These are phyloP conservation scores for Ophiothrix spiculata DNA, from an alignment of 35 echinoderm and acorn worm genomes.

Conservation along the genomic window DNA sequence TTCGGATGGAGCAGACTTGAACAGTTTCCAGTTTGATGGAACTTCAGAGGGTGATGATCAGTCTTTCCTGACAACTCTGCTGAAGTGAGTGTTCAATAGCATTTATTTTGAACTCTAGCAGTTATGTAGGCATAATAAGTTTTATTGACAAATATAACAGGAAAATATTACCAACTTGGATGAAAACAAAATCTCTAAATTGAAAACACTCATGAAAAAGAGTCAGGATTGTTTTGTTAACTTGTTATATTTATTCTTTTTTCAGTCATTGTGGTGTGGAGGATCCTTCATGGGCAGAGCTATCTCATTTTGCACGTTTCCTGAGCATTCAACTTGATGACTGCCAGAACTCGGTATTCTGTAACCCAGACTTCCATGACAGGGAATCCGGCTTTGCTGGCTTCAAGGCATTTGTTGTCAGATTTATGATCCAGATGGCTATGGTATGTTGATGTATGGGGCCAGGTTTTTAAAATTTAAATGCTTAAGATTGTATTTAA, in stretches of 20 bases:
- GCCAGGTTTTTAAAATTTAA: too few relatives aligned
- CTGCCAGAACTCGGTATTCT: constrained; percentile 24
- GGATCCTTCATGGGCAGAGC: constrained; percentile 15
- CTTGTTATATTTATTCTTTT: background rate
- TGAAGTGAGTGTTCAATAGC: background rate
- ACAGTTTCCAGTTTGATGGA: background rate
- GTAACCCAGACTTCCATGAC: background rate
- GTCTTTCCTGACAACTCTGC: background rate
- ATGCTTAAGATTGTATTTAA: too few relatives aligned
- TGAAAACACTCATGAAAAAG: background rate
- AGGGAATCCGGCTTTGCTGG: constrained; percentile 3
- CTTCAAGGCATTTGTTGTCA: constrained; percentile 26
- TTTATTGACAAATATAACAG: too few relatives aligned
- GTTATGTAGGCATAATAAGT: too few relatives aligned
- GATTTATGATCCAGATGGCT: constrained; percentile 25
- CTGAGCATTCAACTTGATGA: constrained; percentile 23
- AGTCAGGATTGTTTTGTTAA: background rate
- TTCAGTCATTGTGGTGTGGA: constrained; percentile 31
- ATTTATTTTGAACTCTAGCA: too few relatives aligned
- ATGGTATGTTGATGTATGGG: too few relatives aligned
- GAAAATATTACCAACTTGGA: too few relatives aligned
- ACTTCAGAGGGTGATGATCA: background rate
- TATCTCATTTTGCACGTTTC: constrained; percentile 3
- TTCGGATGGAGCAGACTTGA: background rate
- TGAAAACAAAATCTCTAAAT: too few relatives aligned